Percentiles rank a stretch among this genome's conserved stretches.
Conservation (phyloP, 2,888 invertebrate genomes). For the Cistogaster globosa region DNA sequence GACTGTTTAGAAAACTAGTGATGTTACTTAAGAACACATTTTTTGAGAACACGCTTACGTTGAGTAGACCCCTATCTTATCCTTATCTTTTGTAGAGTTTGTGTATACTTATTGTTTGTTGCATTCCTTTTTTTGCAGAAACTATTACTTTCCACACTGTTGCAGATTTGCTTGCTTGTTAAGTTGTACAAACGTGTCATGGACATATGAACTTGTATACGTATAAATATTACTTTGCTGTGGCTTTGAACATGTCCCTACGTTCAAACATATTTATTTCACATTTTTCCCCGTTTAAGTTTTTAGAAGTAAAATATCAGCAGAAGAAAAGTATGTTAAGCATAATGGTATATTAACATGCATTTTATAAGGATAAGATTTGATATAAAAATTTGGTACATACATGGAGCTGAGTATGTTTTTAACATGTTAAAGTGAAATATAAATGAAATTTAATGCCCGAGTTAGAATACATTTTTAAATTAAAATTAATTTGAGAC, state of each 20-base stretch:
- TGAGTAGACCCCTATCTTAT: too few relatives aligned
- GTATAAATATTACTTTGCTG: neutral
- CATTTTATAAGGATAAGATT: constrained; percentile 24
- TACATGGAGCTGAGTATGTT: neutral
- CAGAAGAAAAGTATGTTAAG: constrained; percentile 26
- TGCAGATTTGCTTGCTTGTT: neutral
- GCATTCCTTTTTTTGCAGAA: neutral
- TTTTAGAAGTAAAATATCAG: constrained; percentile 27
- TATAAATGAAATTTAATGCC: constrained; percentile 8
- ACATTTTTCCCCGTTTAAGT: neutral
- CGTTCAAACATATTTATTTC: constrained; percentile 4
- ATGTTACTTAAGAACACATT: too few relatives aligned
- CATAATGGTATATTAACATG: constrained; percentile 4
- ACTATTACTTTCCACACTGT: neutral
- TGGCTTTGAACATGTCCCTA: constrained; percentile 16
- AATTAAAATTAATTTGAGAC: constrained; percentile 1
- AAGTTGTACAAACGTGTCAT: neutral
- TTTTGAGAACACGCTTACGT: too few relatives aligned
- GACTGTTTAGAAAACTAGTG: too few relatives aligned
- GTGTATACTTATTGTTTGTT: too few relatives aligned
- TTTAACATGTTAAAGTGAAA: neutral
- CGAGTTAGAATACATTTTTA: neutral
- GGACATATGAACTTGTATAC: neutral
- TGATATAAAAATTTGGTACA: constrained; percentile 19
- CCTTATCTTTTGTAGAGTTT: too few relatives aligned